phyloP scores from a whole-genome alignment of 2,888 invertebrate species.

The Unio pictorum region DNA sequence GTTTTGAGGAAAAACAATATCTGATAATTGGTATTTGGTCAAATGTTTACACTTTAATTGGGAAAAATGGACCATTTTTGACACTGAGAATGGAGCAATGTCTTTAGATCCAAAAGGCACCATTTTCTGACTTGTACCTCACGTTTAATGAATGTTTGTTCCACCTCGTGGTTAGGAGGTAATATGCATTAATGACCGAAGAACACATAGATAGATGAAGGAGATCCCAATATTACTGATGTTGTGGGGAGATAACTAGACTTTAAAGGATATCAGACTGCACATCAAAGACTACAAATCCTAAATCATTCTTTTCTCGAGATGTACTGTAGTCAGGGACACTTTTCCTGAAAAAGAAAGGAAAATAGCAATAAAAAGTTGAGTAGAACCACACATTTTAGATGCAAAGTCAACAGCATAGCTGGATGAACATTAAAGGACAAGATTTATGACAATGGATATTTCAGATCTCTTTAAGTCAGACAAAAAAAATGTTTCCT shows the following conservation, averaged over 20 bases:
- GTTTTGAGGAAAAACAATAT: too few relatives aligned
- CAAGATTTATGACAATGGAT: neutral
- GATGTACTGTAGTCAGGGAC: conserved; percentile 96
- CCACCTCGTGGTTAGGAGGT: too few relatives aligned
- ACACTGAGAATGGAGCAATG: too few relatives aligned
- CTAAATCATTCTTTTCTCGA: conserved; percentile 94
- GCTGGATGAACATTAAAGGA: neutral
- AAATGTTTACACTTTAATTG: too few relatives aligned
- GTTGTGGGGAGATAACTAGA: neutral
- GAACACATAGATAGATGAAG: too few relatives aligned
- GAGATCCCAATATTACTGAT: neutral
- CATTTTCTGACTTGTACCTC: too few relatives aligned
- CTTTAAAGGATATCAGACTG: conserved; percentile 83
- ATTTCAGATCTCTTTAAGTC: neutral
- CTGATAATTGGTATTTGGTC: too few relatives aligned
- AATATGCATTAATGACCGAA: too few relatives aligned
- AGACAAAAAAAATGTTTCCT: too few relatives aligned
- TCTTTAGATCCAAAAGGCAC: too few relatives aligned
- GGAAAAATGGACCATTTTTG: too few relatives aligned
- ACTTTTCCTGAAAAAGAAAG: conserved; percentile 84
- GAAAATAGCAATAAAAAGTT: conserved; percentile 3
- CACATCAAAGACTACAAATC: conserved; percentile 94
- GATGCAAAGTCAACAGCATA: neutral
- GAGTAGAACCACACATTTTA: neutral
- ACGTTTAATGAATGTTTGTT: too few relatives aligned